Base-by-base conservation (phyloP, 2,113 vertebrate species). In the Austrofundulus limnaeus region DNA sequence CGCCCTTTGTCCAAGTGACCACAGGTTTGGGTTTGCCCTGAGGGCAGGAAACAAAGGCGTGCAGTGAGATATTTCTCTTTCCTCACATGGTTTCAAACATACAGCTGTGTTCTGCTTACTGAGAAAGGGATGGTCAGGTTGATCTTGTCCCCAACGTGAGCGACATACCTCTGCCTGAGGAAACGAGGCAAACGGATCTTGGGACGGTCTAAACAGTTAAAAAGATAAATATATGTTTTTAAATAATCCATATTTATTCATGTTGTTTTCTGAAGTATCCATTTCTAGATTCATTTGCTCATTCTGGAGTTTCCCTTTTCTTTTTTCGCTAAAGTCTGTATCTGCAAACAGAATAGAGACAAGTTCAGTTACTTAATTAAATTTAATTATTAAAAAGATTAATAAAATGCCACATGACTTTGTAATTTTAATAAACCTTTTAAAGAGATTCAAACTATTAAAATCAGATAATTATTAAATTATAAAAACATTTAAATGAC, bases 41-140 rank as follows among this genome's bases (percentile, higher is more conserved):
- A 24, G 20, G 10, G 10, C 21, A 14, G 11, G 9, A 20, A 13
- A 45, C 34, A 19, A 24, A 11, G n/a, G 20, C 6, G 42, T 38
- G 34, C 2, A 19, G n/a, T 25, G 20, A 38, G 3, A 20, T 28
- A 1, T 19, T 4, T 5, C 7, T 20, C n/a, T 37, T 50, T 3
- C 12, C 5, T 6, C 11, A 34, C 14, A 46, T 50, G 5, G 2
- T n/a, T 1, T 19, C 4, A 4, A 23, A 20, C 16, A 11, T 6
- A 1, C n/a, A 28, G 13, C 9, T 4, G 6, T 69, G 8, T 11
- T 9, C 11, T 16, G 14, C 93, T 61, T 85, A 98, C 97, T 86
- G 92, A 91, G 87, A 98, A 97, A 60, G 97, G 97, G 84, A 98
- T 91, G 83, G 95, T 93, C 58, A 99, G 55, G 84, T 98, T 99